phyloP scores from a whole-genome alignment of 2,797 vertebrate species.

The Echiichthys vipera region DNA sequence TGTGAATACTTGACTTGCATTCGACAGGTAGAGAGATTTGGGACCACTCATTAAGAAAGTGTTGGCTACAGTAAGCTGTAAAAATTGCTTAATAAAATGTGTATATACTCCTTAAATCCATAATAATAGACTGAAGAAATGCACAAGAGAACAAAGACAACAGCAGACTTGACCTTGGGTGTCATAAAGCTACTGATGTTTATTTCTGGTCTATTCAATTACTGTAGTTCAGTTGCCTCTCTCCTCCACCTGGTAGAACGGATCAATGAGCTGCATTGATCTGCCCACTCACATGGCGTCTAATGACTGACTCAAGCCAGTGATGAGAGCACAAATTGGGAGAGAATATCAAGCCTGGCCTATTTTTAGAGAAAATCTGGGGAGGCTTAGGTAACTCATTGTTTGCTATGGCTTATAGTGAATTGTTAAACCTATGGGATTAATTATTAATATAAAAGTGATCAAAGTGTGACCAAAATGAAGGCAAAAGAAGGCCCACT shows the following conservation, averaged over 20 bases:
- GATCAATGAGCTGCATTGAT: constrained; percentile 75
- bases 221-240: constrained; percentile 50
- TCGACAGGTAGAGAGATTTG: not conserved
- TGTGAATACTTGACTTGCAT: not conserved
- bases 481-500: not conserved
- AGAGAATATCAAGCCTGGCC: constrained; percentile 47
- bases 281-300: constrained; percentile 48
- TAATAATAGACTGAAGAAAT: constrained; percentile 29
- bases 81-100: not conserved
- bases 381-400: constrained; percentile 37
- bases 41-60: not conserved
- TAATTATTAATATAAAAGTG: constrained; percentile 46
- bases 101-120: not conserved
- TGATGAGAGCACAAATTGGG: constrained; percentile 63
- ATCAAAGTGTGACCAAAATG: constrained; percentile 15
- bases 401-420: constrained; percentile 16
- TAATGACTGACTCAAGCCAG: constrained; percentile 67
- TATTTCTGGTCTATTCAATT: constrained; percentile 72
- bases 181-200: constrained; percentile 60
- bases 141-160: constrained; percentile 27
- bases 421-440: constrained; percentile 20
- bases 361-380: constrained; percentile 53
- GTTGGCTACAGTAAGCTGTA: not conserved
- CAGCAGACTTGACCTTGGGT: constrained; percentile 56
- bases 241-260: constrained; percentile 61